phyloP scores from a whole-genome alignment of 2,888 invertebrate genomes.

The Rotaria macrura region DNA sequence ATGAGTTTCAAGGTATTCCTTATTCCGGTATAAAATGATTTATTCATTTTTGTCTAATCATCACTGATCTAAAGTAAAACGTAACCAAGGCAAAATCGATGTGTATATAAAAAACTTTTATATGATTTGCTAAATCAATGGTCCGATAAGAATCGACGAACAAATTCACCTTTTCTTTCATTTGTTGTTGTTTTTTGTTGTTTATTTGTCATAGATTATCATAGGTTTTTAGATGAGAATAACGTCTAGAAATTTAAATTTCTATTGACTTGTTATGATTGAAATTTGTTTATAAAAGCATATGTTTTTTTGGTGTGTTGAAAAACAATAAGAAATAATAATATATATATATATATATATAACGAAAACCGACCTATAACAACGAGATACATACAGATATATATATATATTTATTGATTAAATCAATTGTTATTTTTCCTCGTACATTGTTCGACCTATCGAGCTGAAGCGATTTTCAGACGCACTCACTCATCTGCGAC shows the following conservation, averaged over 20 bases:
- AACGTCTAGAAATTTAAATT: background rate
- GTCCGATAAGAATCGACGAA: background rate
- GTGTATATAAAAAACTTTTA: background rate
- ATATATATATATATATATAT: no score
- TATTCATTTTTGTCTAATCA: background rate
- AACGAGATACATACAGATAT: background rate
- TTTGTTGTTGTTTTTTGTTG: background rate
- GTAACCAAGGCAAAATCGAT: background rate
- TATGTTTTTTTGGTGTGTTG: background rate
- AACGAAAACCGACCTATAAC: no score
- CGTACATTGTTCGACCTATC: background rate
- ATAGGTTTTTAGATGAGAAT: background rate
- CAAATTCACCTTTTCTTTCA: background rate
- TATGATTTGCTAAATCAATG: background rate
- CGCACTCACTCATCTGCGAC: background rate
- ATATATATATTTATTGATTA: background rate
- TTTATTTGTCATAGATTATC: background rate
- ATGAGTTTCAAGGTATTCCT: background rate
- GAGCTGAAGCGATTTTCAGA: constrained; percentile 22
- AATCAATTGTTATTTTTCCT: background rate
- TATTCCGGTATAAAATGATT: background rate
- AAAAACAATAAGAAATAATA: background rate
- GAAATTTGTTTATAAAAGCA: background rate
- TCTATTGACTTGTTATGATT: background rate
- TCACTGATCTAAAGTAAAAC: background rate